Base-by-base conservation (phyloP, 2,113 vertebrate genomes). In the Phyllopteryx taeniolatus region DNA sequence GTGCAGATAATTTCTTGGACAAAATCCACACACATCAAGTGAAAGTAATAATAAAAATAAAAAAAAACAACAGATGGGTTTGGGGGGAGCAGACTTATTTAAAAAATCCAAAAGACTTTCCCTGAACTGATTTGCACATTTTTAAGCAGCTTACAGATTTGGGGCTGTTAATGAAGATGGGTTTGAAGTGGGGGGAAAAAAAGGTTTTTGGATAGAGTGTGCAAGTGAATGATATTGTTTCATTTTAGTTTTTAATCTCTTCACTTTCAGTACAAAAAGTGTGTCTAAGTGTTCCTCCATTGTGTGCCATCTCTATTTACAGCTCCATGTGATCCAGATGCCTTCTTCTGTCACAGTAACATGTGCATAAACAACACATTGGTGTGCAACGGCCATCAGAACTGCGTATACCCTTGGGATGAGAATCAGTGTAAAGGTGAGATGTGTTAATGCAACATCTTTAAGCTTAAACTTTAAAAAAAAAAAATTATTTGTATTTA, bases 361-460 rank as follows among this genome's bases (percentile, higher is more conserved):
- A 99, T 99, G 97, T 99, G 97, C 86, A 99, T 99, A 86, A 99
- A 99, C 91, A 96, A 95, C 83, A 96, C 97, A 0, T 88, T 99
- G 86, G 97, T 99, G 86, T 99, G 97, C 91, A 99, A 99, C 2
- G 97, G 97, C 73, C 93, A 98, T 71, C 97, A 99, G 92, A 99
- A 99, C 86, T 99, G 97, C 77, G 97, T 98, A 56, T 99, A 99
- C 82, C 97, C 97, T 68, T 99, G 97, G 97, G 97, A 99, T 67
- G 97, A 99, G 91, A 99, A 96, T 80, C 97, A 99, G 54, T 99
- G 97, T 83, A 98, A 98, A 98, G 97, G 97, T 99, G 92, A 96
- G 77, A 47, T 15, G 10, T 44, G 14, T 44, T 44, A 15, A 65
- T 35, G 10, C 19, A 54, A 57, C 19, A 27, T 49, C 17, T 67